Evolutionary conservation across 2,113 vertebrate species (phyloP), one percentile per base, ranked within the genome.

Genomic region (Castor canadensis): DNA sequence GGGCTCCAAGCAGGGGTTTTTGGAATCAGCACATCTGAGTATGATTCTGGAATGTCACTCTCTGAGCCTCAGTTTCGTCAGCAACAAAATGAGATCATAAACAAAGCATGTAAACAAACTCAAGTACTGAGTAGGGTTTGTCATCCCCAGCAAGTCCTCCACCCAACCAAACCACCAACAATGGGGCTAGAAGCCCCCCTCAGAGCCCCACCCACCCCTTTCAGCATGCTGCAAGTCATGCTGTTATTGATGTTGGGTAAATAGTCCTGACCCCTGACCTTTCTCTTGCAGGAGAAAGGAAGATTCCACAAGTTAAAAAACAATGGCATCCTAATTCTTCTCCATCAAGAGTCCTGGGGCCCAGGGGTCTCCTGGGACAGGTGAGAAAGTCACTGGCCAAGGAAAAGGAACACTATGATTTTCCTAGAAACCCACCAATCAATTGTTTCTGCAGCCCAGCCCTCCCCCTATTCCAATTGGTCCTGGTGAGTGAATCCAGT

Each of bases 1-100:
- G 10, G 52, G 71, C 9, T 66, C 62, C 3, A 6, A 1, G 17
- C 11, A 9, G 80, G 87, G n/a, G 54, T n/a, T 49, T 84, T 12
- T 88, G 82, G 52, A 58, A 2, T 24, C 60, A 47, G 85, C 32
- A 43, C 38, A 7, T 24, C 35, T 26, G 20, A 81, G 47, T 49
- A 3, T 12, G 30, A 49, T 72, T 81, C 89, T 58, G 30, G 40
- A 17, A 10, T 52, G 45, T 38, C n/a, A n/a, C n/a, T n/a, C n/a
- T n/a, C n/a, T n/a, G 32, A 69, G 43, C 43, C 94, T 54, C n/a
- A n/a, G 77, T 67, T 82, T 95, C 67, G 76, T 94, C 52, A 52
- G 45, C 92, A 79, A 49, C 15, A 60, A 81, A 76, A 94, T 19
- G 54, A 26, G 75, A 79, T 47, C 43, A 45, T 15, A 64, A 49